Conservation (phyloP, 2,797 vertebrate genomes). For the Typhlichthys subterraneus region DNA sequence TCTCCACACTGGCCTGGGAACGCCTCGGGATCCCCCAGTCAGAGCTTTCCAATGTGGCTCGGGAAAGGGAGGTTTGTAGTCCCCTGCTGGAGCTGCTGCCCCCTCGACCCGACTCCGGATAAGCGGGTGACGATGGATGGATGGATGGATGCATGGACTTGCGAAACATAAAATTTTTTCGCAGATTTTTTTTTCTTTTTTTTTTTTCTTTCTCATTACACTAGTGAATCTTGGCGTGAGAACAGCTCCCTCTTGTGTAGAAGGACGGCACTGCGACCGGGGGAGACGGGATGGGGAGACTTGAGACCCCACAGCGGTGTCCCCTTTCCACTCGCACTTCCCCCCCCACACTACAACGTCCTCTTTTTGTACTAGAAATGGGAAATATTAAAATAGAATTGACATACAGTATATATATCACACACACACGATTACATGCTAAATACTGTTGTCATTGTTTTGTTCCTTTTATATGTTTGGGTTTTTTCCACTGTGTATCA, state of each 20-base stretch:
- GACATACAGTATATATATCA: conserved; percentile 40
- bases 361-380: conserved; percentile 62
- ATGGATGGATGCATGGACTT: conserved; percentile 18
- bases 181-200: conserved; percentile 36
- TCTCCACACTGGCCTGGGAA: no score
- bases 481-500: conserved; percentile 22
- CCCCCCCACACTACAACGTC: conserved; percentile 51
- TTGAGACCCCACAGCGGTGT: neutral
- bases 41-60: no score
- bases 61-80: no score
- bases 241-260: conserved; percentile 20
- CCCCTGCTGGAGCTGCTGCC: no score
- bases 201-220: conserved; percentile 34
- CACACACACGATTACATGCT: conserved; percentile 50
- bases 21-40: no score
- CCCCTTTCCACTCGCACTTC: neutral
- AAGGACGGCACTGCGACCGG: conserved; percentile 7
- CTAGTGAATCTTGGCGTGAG: conserved; percentile 33
- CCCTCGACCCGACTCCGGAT: no score
- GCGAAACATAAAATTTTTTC: conserved; percentile 30
- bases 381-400: conserved; percentile 65
- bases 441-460: conserved; percentile 44
- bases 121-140: conserved; percentile 17
- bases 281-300: neutral
- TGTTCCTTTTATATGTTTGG: conserved; percentile 17